Conservation (phyloP, 2,888 invertebrate genomes). For the Byasa hedistus region DNA sequence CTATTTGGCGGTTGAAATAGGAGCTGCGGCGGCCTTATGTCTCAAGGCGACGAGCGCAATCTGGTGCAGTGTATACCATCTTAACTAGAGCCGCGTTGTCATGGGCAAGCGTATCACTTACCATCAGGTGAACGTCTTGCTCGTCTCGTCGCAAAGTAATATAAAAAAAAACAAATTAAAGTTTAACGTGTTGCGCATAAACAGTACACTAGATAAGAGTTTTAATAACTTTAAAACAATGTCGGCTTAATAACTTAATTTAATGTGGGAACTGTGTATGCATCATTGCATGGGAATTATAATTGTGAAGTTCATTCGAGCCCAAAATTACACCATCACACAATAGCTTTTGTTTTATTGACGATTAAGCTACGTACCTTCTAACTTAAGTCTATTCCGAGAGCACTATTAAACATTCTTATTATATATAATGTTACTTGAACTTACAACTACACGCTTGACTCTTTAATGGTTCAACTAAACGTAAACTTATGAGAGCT, state of each 20-base stretch:
- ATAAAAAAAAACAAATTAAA: no score
- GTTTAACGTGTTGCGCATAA: background rate
- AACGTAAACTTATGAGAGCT: background rate
- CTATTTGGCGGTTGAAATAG: no score
- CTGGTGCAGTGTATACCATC: no score
- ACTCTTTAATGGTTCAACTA: constrained; percentile 6
- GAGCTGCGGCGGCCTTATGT: no score
- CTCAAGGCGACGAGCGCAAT: no score
- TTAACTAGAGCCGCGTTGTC: no score
- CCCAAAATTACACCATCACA: constrained; percentile 33
- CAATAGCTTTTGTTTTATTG: constrained; percentile 37
- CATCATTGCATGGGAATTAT: constrained; percentile 51
- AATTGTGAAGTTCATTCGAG: constrained; percentile 26
- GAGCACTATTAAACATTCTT: constrained; percentile 19
- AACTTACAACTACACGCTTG: constrained; percentile 5
- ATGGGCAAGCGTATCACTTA: no score
- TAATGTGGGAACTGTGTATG: constrained; percentile 46
- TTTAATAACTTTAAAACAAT: constrained; percentile 20
- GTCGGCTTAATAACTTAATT: constrained; percentile 30
- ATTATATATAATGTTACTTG: constrained; percentile 19
- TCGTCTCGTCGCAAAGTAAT: no score
- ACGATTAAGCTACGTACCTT: constrained; percentile 33
- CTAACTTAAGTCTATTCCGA: constrained; percentile 17
- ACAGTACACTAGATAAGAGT: background rate
- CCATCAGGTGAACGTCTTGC: no score